Conservation (phyloP, 1,140 invertebrate genomes). For the Calycopis cecrops region DNA sequence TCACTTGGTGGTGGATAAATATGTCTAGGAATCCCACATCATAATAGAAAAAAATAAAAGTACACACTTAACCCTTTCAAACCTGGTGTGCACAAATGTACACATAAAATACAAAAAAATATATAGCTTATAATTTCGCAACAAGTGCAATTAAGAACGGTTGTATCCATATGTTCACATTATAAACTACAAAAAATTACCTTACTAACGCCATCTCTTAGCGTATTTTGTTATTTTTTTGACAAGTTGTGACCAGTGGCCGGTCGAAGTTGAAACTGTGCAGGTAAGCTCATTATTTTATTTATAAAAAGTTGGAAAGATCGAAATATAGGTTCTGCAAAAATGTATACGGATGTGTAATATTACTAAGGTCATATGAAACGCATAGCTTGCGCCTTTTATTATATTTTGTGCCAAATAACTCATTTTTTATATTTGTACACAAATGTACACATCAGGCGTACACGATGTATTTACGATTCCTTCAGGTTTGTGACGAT, state of each 20-base stretch:
- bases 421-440: constrained; percentile 35
- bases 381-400: constrained; percentile 30
- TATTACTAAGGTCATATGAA: constrained; percentile 29
- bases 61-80: no score
- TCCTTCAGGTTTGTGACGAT: constrained; percentile 19
- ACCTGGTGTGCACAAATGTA: no score
- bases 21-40: no score
- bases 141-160: no score
- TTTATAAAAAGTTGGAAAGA: constrained; percentile 36
- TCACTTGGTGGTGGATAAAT: no score
- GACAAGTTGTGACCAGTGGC: constrained; percentile 29
- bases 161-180: no score
- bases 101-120: no score
- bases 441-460: constrained; percentile 34
- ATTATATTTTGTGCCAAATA: constrained; percentile 29
- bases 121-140: no score
- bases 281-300: constrained; percentile 33
- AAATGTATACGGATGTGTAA: constrained; percentile 31
- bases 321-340: constrained; percentile 27
- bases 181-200: no score
- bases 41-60: no score
- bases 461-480: constrained; percentile 24
- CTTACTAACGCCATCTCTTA: no score
- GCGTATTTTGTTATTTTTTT: no score
- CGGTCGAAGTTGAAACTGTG: constrained; percentile 26